phyloP scores from a whole-genome alignment of 2,888 invertebrate genomes.

The Dicyrtoma fusca region DNA sequence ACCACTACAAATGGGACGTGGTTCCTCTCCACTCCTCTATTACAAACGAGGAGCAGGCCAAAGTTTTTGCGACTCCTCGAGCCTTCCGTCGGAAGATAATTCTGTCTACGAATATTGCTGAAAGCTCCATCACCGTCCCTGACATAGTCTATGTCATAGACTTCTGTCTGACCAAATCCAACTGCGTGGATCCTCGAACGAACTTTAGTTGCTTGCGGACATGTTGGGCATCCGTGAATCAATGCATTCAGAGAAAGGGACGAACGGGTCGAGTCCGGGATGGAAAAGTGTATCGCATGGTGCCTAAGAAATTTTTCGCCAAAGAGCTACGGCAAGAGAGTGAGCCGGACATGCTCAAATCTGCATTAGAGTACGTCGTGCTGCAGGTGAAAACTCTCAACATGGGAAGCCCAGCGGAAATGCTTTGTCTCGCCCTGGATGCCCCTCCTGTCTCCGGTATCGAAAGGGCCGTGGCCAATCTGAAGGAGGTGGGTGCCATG shows the following conservation, averaged over 20 bases:
- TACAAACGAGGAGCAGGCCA: constrained; percentile 73
- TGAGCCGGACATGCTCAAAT: constrained; percentile 76
- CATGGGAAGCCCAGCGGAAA: constrained; percentile 76
- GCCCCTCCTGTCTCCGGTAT: constrained; percentile 85
- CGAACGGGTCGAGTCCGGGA: constrained; percentile 79
- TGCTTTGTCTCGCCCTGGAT: constrained; percentile 76
- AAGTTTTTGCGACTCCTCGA: constrained; percentile 67
- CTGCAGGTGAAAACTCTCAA: constrained; percentile 80
- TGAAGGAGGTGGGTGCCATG: constrained; percentile 69
- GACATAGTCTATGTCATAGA: constrained; percentile 91
- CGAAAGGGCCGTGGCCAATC: constrained; percentile 73
- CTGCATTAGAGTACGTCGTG: constrained; percentile 80
- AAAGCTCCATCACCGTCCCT: constrained; percentile 88
- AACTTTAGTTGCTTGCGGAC: constrained; percentile 78
- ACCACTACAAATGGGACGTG: constrained; percentile 55
- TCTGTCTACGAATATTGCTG: constrained; percentile 87
- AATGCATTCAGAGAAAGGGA: constrained; percentile 86
- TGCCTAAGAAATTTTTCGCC: constrained; percentile 65
- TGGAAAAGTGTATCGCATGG: constrained; percentile 73
- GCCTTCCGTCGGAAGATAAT: constrained; percentile 77
- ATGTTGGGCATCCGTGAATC: constrained; percentile 86
- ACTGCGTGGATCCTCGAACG: constrained; percentile 74
- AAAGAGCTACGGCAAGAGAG: constrained; percentile 65
- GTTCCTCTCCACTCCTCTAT: constrained; percentile 73
- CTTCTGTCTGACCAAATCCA: constrained; percentile 85